These are phyloP conservation scores for Andricus grossulariae DNA, from an alignment of 1,140 invertebrate species.

Conservation along the genomic window DNA sequence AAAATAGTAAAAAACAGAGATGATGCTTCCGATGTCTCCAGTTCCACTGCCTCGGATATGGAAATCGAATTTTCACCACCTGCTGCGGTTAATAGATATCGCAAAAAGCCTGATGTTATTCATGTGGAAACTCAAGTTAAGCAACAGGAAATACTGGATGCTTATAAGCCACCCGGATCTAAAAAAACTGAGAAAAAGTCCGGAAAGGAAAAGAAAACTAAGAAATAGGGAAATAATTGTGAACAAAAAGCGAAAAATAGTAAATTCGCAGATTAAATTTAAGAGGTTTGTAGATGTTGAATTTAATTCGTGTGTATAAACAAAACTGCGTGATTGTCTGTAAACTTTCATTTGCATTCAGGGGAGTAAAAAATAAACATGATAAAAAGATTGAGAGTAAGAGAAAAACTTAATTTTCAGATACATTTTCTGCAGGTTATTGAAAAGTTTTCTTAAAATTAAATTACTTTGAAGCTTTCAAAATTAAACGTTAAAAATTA, in stretches of 20 bases:
- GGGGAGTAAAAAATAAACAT: no score
- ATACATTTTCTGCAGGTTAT: no score
- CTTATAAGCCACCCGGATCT: conserved; percentile 47
- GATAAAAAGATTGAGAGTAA: not conserved
- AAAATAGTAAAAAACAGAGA: conserved; percentile 66
- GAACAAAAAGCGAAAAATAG: conserved; percentile 26
- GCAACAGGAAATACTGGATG: conserved; percentile 69
- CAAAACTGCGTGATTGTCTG: not conserved
- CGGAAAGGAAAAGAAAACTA: conserved; percentile 42
- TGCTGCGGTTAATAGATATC: conserved; percentile 60
- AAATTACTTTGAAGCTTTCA: no score
- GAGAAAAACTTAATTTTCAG: no score
- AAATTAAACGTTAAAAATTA: no score
- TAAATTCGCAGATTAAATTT: conserved; percentile 8
- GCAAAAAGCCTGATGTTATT: conserved; percentile 69
- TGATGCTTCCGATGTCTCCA: conserved; percentile 56
- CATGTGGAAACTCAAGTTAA: conserved; percentile 71
- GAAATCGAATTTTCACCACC: conserved; percentile 74
- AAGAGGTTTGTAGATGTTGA: not conserved
- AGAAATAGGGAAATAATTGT: conserved; percentile 38
- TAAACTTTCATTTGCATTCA: no score
- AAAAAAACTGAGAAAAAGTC: conserved; percentile 46
- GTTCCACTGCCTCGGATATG: conserved; percentile 71
- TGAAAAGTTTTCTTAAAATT: no score
- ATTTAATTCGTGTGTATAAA: conserved; percentile 13